phyloP scores from a whole-genome alignment of 2,888 invertebrate genomes.

The Ichneumoninae sp. region DNA sequence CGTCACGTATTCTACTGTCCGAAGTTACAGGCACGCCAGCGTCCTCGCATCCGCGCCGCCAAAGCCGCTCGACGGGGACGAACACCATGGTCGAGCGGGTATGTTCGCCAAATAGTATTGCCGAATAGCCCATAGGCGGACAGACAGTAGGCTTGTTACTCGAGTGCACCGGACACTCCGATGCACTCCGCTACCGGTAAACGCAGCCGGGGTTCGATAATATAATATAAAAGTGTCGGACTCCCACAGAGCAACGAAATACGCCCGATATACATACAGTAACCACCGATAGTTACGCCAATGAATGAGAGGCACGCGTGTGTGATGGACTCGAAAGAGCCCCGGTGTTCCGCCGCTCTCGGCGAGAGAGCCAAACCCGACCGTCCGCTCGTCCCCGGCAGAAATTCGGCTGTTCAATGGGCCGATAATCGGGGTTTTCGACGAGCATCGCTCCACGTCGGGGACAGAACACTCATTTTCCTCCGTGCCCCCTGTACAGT shows the following conservation, averaged over 20 bases:
- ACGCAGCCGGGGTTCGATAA: conserved; percentile 11
- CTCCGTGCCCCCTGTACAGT: neutral
- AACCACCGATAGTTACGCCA: conserved; percentile 10
- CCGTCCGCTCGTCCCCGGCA: conserved; percentile 45
- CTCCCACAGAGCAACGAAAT: neutral
- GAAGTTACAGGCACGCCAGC: neutral
- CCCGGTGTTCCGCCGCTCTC: conserved; percentile 13
- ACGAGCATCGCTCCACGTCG: conserved; percentile 48
- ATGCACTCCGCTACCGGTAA: neutral
- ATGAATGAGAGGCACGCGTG: neutral
- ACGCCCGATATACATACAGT: neutral
- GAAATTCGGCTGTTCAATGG: conserved; percentile 68
- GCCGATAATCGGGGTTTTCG: conserved; percentile 67
- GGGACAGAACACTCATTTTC: conserved; percentile 34
- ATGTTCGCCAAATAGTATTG: conserved; percentile 33
- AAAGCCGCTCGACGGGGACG: neutral
- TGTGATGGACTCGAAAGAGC: conserved; percentile 9
- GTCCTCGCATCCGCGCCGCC: neutral
- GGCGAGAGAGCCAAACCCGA: conserved; percentile 30
- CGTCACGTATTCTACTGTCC: neutral
- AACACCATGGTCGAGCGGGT: neutral
- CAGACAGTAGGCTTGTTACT: conserved; percentile 9
- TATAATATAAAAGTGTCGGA: conserved; percentile 23
- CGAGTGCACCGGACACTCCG: conserved; percentile 5
- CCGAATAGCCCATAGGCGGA: neutral